Conservation (phyloP, 2,888 invertebrate species). For the Cantharis flavilabris region DNA sequence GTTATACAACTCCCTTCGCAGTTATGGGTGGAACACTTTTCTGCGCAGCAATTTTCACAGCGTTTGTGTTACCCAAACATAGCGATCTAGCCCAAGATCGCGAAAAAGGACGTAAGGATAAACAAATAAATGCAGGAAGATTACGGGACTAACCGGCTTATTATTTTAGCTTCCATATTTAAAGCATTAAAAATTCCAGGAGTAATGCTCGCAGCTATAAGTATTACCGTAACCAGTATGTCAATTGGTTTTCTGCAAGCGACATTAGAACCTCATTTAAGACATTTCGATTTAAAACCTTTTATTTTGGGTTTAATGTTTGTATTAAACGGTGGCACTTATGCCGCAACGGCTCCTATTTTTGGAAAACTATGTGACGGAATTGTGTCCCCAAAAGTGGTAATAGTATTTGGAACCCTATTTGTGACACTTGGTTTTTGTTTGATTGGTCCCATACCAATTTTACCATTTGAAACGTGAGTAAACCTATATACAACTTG, state of each 20-base stretch:
- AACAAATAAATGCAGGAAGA: background rate
- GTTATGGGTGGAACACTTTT: slow-evolving; percentile 77
- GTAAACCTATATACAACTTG: slow-evolving; percentile 25
- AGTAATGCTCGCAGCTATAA: slow-evolving; percentile 69
- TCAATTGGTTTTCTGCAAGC: slow-evolving; percentile 89
- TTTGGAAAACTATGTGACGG: slow-evolving; percentile 85
- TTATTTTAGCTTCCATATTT: slow-evolving; percentile 64
- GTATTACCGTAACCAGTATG: slow-evolving; percentile 77
- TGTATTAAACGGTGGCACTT: slow-evolving; percentile 80
- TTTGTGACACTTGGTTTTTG: slow-evolving; percentile 71
- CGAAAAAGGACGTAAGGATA: slow-evolving; percentile 63
- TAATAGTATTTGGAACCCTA: slow-evolving; percentile 69
- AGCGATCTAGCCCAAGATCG: slow-evolving; percentile 60
- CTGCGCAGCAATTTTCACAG: slow-evolving; percentile 75
- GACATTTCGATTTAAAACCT: slow-evolving; percentile 71
- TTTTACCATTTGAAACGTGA: slow-evolving; percentile 68
- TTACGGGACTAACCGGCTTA: background rate
- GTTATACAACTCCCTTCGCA: slow-evolving; percentile 80
- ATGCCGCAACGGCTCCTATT: slow-evolving; percentile 76
- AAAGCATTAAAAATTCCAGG: slow-evolving; percentile 74
- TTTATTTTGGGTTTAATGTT: slow-evolving; percentile 79
- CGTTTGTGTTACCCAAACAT: slow-evolving; percentile 71
- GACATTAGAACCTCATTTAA: slow-evolving; percentile 85
- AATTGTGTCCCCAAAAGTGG: slow-evolving; percentile 66
- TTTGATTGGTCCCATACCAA: slow-evolving; percentile 81